These are phyloP conservation scores for Mirza zaza DNA, from an alignment of 2,113 vertebrate genomes.

Conservation along the genomic window DNA sequence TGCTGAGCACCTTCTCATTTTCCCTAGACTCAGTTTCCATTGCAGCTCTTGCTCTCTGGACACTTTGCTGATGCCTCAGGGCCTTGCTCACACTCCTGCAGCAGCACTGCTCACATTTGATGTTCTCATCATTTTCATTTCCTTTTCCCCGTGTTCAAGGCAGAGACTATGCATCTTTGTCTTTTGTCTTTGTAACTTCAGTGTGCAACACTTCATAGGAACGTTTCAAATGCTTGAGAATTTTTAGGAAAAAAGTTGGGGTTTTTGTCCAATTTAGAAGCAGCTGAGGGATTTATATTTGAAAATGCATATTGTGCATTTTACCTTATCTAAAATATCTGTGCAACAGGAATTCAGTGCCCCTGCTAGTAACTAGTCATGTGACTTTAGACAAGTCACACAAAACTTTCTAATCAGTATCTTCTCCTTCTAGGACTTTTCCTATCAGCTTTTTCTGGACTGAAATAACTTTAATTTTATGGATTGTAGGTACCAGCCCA, in stretches of 20 bases:
- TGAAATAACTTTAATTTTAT: slow-evolving; percentile 25
- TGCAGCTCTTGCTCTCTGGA: not conserved
- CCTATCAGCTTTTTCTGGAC: not conserved
- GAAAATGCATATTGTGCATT: not conserved
- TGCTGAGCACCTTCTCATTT: not conserved
- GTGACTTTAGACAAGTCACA: slow-evolving; percentile 3
- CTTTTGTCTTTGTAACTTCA: not conserved
- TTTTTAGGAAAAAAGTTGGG: not conserved
- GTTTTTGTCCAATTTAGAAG: not conserved
- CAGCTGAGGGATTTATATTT: not conserved
- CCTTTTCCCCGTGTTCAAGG: not conserved
- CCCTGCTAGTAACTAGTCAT: not conserved
- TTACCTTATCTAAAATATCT: slow-evolving; percentile 10
- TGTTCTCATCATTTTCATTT: not conserved
- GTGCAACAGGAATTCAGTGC: not conserved
- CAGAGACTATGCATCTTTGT: not conserved
- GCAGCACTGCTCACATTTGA: not conserved
- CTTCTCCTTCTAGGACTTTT: not conserved
- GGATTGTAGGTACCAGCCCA: not conserved
- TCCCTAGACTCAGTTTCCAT: not conserved
- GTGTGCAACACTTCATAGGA: not conserved
- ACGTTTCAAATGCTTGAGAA: slow-evolving; percentile 18
- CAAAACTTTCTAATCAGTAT: not conserved
- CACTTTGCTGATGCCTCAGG: not conserved
- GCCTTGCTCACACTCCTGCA: not conserved